Evolutionary conservation across 1,140 invertebrate genomes (phyloP), one percentile per base, ranked within the genome.

Genomic region (Chionoecetes opilio): DNA sequence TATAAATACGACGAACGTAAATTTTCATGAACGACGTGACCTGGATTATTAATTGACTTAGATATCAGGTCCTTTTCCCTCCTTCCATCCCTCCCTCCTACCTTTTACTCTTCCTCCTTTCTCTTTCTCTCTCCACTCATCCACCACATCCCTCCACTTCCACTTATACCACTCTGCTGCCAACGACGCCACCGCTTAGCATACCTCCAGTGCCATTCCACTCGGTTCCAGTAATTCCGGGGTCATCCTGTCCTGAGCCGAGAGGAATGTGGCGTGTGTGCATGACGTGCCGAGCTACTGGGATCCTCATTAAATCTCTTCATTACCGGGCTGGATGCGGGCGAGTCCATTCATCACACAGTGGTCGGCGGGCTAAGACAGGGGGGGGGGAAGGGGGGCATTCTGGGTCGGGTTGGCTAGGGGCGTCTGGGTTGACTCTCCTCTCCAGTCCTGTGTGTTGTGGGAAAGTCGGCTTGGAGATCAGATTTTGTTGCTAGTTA

Each of bases 271-370:
- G 26, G 84, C 34, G 32, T 53, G 26, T 32, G 75, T 93, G 92
- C 92, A 93, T 93, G 92, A 86, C 82, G 92, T 84, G 84, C 26
- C 35, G 37, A 86, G 92, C 92, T 87, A 37, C 84, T 84, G 26
- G 35, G 82, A 93, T 46, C 92, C 92, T 93, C 84, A 93, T 93
- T 93, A 93, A 93, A 93, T 86, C 92, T 93, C 92, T 93, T 93
- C 92, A 93, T 93, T 93, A 93, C 82, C 31, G 84, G 91, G 29
- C 84, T 35, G 91, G 82, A 84, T 63, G 41, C 75, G 63, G 29
- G 21, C 91, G 31, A 38, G 84, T 21, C 84, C 82, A 93, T 93
- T 93, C 82, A 93, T 93, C 84, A 93, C n/a, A 86, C 84, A 34
- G 35, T 34, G 32, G 84, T 86, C 32, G 84, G 32, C 37, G 32